These are phyloP conservation scores for Trichogramma pretiosum DNA, from an alignment of 1,140 invertebrate genomes.

Conservation along the genomic window DNA sequence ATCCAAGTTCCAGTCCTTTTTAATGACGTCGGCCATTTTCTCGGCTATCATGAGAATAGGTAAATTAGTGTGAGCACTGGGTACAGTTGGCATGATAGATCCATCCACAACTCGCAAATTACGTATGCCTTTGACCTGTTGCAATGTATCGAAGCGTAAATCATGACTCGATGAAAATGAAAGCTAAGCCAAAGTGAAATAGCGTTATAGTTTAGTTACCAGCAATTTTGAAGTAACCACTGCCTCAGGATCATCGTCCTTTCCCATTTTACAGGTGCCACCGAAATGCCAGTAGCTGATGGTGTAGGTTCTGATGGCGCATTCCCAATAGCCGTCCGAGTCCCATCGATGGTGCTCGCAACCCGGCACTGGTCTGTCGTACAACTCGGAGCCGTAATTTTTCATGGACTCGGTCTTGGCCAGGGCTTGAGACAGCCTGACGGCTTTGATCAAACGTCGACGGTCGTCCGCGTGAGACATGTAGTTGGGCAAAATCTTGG, in stretches of 20 bases:
- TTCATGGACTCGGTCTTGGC: not conserved
- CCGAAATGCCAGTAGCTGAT: slow-evolving; percentile 53
- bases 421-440: not conserved
- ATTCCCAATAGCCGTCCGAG: slow-evolving; percentile 52
- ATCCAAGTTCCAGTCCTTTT: too few relatives aligned
- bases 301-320: slow-evolving; percentile 49
- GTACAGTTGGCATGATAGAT: too few relatives aligned
- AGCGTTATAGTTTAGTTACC: too few relatives aligned
- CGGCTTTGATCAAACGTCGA: not conserved
- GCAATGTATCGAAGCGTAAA: too few relatives aligned
- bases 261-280: slow-evolving; percentile 54
- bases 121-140: too few relatives aligned
- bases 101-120: too few relatives aligned
- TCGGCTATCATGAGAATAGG: too few relatives aligned
- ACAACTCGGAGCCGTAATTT: not conserved
- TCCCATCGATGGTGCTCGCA: slow-evolving; percentile 32
- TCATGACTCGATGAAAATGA: too few relatives aligned
- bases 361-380: not conserved
- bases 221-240: slow-evolving; percentile 48
- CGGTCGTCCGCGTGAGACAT: not conserved
- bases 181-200: too few relatives aligned
- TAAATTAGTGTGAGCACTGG: too few relatives aligned
- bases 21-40: too few relatives aligned
- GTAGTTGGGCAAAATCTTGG: not conserved
- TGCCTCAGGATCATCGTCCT: slow-evolving; percentile 40